These are phyloP conservation scores for Meta bourneti DNA, from an alignment of 2,888 invertebrate genomes.

Conservation along the genomic window DNA sequence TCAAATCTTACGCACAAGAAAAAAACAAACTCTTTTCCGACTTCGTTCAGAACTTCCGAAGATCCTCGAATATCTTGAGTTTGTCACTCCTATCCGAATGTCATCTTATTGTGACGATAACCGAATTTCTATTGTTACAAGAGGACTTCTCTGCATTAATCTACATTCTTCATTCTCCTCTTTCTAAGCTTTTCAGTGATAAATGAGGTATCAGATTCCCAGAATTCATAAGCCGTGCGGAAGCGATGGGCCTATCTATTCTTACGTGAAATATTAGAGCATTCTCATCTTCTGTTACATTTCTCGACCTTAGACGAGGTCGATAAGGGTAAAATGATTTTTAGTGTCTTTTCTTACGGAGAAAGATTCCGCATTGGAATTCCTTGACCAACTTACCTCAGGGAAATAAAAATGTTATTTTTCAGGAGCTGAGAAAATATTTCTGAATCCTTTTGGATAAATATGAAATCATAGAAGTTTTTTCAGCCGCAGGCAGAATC, in stretches of 20 bases:
- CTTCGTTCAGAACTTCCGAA: not conserved
- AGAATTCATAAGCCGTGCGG: constrained; percentile 28
- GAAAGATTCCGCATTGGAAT: not conserved
- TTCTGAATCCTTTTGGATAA: not conserved
- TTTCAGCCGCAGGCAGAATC: too few species aligned
- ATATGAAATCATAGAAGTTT: too few species aligned
- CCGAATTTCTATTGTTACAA: constrained; percentile 11
- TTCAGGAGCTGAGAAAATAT: not conserved
- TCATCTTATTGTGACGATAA: not conserved
- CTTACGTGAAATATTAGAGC: constrained; percentile 33
- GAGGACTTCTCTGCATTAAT: not conserved
- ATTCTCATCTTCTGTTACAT: constrained; percentile 20
- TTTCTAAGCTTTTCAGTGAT: constrained; percentile 41
- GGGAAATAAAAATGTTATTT: not conserved
- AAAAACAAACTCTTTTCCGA: not conserved
- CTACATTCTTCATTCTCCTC: constrained; percentile 37
- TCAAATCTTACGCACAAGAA: not conserved
- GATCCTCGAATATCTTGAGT: not conserved
- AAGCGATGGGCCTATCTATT: constrained; percentile 34
- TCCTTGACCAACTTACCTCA: not conserved
- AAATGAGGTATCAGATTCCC: constrained; percentile 47
- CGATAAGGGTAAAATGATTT: constrained; percentile 6
- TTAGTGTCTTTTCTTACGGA: not conserved
- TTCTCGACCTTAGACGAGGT: constrained; percentile 6
- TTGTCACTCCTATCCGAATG: not conserved